Base-by-base conservation (phyloP, 2,797 vertebrate species). In the Centropyge bicolor region DNA sequence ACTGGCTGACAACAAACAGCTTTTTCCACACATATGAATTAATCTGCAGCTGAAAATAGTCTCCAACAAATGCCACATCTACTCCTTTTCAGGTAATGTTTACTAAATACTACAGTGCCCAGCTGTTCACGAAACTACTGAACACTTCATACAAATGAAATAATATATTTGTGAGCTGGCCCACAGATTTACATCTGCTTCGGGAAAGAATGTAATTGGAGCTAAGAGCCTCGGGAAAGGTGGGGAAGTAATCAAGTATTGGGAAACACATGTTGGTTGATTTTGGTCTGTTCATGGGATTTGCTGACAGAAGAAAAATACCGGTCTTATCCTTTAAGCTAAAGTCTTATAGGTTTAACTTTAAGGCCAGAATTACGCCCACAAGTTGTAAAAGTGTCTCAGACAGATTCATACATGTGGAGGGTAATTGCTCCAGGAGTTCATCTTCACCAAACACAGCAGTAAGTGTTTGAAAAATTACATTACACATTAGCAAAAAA, bases 371-470 rank as follows among this genome's bases (percentile, higher is more conserved):
- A 65, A 54, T 59, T 54, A 72, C 49, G 24, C 6, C 0, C 68
- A n/a, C n/a, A n/a, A n/a, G n/a, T n/a, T 61, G 38, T 40, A 51
- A 22, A 22, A 6, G 20, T 70, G 60, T 56, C 22, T 60, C 11
- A 38, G 35, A 56, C 27, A 57, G 27, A 75, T 59, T 22, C 24
- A 36, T 55, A 54, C 57, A 68, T n/a, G 45, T 55, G 45, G 45
- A 52, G 22, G n/a, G 59, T 66, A 67, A 70, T 41, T 71, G 52
- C 27, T 60, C 36, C 20, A 59, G 12, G n/a, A 40, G n/a, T 70
- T 68, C 61, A 75, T 57, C 56, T 41, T 46, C 22, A 46, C 19
- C 3, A 40, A 65, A 80, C 45, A 71, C 9, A 31, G 35, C 38
- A 48, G 57, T 1, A 8, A 71, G 27, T 57, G 52, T 52, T 38